A percentile compares a stretch with the other conserved stretches of the same genome.
Evolutionary conservation across 2,888 invertebrate species (phyloP).

Genomic region (Zhengitettix transpicula): DNA sequence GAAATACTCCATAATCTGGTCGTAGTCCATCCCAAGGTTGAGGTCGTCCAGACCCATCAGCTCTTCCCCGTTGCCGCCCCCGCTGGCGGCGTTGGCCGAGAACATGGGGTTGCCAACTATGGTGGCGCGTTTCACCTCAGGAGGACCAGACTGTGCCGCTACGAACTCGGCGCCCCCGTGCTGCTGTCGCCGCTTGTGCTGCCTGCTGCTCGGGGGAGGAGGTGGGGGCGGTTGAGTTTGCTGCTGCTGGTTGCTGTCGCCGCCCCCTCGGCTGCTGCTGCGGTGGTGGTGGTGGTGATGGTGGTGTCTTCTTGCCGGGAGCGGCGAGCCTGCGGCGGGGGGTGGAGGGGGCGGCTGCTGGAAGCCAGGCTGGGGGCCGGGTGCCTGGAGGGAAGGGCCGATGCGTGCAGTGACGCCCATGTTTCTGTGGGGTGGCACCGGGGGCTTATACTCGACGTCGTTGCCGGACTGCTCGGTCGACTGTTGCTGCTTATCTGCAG

Average conservation of each 20-base stretch:
- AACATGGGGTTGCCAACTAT: slow-evolving; percentile 83
- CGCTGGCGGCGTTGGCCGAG: slow-evolving; percentile 30
- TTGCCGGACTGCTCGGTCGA: slow-evolving; percentile 30
- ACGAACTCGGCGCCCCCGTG: slow-evolving; percentile 18
- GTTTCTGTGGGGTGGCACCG: slow-evolving; percentile 76
- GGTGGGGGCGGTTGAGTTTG: background rate
- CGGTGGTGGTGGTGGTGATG: slow-evolving; percentile 30
- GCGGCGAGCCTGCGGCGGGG: background rate
- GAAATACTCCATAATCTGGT: slow-evolving; percentile 96
- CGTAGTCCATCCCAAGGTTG: slow-evolving; percentile 80
- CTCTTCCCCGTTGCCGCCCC: slow-evolving; percentile 24
- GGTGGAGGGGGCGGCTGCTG: slow-evolving; percentile 6
- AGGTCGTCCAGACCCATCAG: slow-evolving; percentile 62
- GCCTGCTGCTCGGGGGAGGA: background rate
- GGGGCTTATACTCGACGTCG: slow-evolving; percentile 59
- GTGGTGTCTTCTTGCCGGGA: slow-evolving; percentile 20
- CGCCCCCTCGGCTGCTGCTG: slow-evolving; percentile 9
- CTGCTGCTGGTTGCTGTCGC: background rate
- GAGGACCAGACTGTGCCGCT: slow-evolving; percentile 24
- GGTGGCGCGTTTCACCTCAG: slow-evolving; percentile 66
- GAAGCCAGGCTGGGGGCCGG: slow-evolving; percentile 2
- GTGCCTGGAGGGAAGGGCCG: slow-evolving; percentile 8
- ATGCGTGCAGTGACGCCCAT: slow-evolving; percentile 39
- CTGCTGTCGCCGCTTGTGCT: slow-evolving; percentile 4
- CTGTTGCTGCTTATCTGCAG: slow-evolving; percentile 22